Percentiles rank a stretch among this genome's conserved stretches.
Evolutionary conservation across 2,888 invertebrate genomes (phyloP).

Genomic region (Slavum lentiscoides): DNA sequence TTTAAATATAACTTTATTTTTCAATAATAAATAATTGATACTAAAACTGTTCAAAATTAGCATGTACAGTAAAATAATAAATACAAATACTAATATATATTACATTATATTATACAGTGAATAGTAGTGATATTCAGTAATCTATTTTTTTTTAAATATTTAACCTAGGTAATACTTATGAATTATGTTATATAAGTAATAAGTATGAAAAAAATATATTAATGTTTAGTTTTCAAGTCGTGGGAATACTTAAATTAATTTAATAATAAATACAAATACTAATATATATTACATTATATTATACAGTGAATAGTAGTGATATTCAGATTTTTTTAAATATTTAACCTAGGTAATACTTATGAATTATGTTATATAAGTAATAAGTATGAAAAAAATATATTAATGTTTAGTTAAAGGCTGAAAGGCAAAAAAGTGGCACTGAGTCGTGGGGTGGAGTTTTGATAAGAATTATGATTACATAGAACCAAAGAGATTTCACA

Average conservation of each 20-base stretch:
- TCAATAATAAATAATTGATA: background rate
- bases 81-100: background rate
- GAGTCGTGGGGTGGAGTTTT: conserved; percentile 40
- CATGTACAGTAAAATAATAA: conserved; percentile 7
- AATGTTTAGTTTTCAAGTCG: too few relatives aligned
- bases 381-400: conserved; percentile 16
- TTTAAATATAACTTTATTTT: background rate
- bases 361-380: conserved; percentile 10
- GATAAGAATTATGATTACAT: conserved; percentile 38
- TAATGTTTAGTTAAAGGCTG: conserved; percentile 22
- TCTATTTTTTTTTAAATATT: conserved; percentile 7
- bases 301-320: background rate
- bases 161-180: background rate
- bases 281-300: conserved; percentile 1
- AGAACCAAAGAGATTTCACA: conserved; percentile 47
- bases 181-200: conserved; percentile 15
- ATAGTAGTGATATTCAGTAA: background rate
- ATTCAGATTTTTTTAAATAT: conserved; percentile 11
- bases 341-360: background rate
- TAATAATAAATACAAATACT: conserved; percentile 9
- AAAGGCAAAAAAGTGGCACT: conserved; percentile 34
- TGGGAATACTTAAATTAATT: too few relatives aligned
- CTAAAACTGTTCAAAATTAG: background rate
- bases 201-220: conserved; percentile 11
- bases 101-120: conserved; percentile 3